Percentiles rank a stretch among this genome's conserved stretches.
These are phyloP conservation scores for Psammodynastes pulverulentus DNA, from an alignment of 2,113 vertebrate genomes.

Conservation along the genomic window DNA sequence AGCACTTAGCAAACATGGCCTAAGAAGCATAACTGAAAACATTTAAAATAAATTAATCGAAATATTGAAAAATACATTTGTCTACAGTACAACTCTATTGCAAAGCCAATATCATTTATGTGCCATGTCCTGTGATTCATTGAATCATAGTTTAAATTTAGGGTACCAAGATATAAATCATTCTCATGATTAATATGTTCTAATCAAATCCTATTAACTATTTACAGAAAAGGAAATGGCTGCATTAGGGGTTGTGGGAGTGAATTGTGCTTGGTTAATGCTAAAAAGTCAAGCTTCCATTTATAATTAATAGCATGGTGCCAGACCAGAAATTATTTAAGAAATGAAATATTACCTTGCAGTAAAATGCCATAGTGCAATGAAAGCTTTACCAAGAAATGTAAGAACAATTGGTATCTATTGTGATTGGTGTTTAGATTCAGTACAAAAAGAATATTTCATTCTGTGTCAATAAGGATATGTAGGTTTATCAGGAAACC, in stretches of 20 bases:
- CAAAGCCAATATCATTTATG: not conserved
- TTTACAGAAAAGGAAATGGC: constrained; percentile 19
- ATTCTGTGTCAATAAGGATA: not conserved
- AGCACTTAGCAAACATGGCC: not conserved
- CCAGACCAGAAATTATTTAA: constrained; percentile 5
- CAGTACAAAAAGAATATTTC: not conserved
- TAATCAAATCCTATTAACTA: constrained; percentile 38
- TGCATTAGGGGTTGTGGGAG: constrained; percentile 19
- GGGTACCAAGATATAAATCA: constrained; percentile 35
- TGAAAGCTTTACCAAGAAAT: not conserved
- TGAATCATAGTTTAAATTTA: constrained; percentile 8
- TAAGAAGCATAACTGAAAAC: not conserved
- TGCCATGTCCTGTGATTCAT: not conserved
- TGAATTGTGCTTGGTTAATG: constrained; percentile 26
- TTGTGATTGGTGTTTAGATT: not conserved
- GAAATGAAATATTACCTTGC: constrained; percentile 22
- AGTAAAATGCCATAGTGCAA: constrained; percentile 15
- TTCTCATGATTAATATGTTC: constrained; percentile 42
- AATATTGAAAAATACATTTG: not conserved
- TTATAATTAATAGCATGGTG: constrained; percentile 58
- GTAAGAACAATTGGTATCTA: not conserved
- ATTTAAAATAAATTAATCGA: constrained; percentile 6
- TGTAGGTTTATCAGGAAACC: not conserved
- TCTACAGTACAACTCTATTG: not conserved
- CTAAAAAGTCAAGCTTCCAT: constrained; percentile 34